phyloP scores from a whole-genome alignment of 2,888 invertebrate species.

The Diplolepis rosae region DNA sequence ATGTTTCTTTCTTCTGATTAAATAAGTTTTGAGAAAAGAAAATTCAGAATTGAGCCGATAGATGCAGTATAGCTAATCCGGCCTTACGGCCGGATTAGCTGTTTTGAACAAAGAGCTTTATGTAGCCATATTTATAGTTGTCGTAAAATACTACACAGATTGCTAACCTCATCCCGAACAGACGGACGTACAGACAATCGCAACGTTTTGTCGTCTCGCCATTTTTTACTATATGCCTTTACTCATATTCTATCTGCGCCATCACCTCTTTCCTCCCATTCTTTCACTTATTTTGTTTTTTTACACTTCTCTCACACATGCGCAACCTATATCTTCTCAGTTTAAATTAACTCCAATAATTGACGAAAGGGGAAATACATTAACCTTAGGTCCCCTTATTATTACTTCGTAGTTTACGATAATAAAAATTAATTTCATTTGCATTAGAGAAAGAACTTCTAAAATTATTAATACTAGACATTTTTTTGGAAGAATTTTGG shows the following conservation, averaged over 20 bases:
- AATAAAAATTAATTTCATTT: no score
- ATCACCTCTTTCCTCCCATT: slow-evolving; percentile 34
- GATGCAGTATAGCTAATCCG: no score
- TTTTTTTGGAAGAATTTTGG: no score
- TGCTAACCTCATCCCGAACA: slow-evolving; percentile 66
- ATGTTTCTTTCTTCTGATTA: no score
- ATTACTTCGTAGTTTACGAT: no score
- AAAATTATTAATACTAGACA: no score
- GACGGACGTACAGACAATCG: slow-evolving; percentile 37
- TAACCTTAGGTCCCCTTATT: no score
- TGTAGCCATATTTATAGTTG: slow-evolving; percentile 72
- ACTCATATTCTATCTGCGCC: slow-evolving; percentile 35
- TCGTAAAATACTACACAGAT: slow-evolving; percentile 72
- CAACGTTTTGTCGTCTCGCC: slow-evolving; percentile 43
- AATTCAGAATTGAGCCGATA: no score
- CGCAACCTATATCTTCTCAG: background rate
- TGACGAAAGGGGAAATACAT: no score
- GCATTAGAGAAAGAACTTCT: no score
- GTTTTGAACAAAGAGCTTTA: slow-evolving; percentile 64
- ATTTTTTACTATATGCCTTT: slow-evolving; percentile 44
- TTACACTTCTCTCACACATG: background rate
- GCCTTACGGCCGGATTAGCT: background rate
- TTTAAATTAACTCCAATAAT: no score
- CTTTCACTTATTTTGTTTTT: slow-evolving; percentile 40
- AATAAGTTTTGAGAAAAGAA: no score